Evolutionary conservation across 64 coral and sea anemone genomes (phyloP), one percentile per base, ranked within the genome.

Genomic region (Dendrophyllia cribrosa): DNA sequence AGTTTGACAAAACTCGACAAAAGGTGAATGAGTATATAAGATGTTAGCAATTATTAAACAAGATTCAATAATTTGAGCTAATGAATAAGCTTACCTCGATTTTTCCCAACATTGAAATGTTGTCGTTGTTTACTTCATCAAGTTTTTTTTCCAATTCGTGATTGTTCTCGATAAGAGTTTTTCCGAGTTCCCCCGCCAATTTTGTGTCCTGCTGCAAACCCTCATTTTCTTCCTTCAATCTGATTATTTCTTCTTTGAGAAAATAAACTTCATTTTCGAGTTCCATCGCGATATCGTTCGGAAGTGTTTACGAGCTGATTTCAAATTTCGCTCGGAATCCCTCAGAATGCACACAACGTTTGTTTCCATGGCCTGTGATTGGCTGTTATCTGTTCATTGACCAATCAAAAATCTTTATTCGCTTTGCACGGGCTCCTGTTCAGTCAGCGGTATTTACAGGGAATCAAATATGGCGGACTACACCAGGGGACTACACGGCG

Each of bases 131-230:
- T 2, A 96, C 88, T 62, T 96, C 94, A 63, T 99, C 94, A 51
- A 96, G 79, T 88, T 96, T 93, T 56, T 72, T 90, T 69, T 96
- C 83, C 70, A 93, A 91, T 65, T 99, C 97, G 55, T 94, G 95
- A 34, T 99, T 99, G 19, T 87, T 95, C 91, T 99, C 87, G 2
- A 99, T 77, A 24, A 99, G 90, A 59, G 82, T 91, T 34, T 99
- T 99, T 1, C 97, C 97, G 12, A 99, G 63, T 25, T 99, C 75
- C 6, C 94, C 97, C n/a, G 97, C 95, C 50, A 97, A 87, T 77
- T 97, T 59, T 24, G 84, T 70, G 78, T 97, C 88, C 48, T 86
- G 75, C 26, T 91, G 70, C 58, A 97, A 51, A 5, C 71, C 74
- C 53, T 87, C 81, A 13, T 82, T 91, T 52, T 97, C 92, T 23